phyloP scores from a whole-genome alignment of 1,140 invertebrate species.

The Caligus rogercresseyi region DNA sequence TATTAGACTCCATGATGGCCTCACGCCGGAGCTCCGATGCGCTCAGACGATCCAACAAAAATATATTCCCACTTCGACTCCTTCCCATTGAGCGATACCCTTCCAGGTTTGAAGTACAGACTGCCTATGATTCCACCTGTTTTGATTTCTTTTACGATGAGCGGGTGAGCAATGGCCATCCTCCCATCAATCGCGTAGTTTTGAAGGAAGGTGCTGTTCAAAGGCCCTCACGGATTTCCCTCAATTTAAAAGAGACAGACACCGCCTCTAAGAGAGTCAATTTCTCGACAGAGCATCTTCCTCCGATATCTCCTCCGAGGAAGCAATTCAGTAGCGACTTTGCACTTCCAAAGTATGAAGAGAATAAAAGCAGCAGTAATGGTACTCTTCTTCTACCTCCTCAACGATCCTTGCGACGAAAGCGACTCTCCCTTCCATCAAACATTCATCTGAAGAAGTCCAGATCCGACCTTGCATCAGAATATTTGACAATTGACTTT shows the following conservation, averaged over 20 bases:
- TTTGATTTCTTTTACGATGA: not conserved
- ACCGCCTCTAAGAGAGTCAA: not conserved
- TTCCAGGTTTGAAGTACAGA: not conserved
- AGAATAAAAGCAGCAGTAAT: not conserved
- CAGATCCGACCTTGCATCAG: not conserved
- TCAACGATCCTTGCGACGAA: not conserved
- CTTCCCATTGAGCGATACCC: not conserved
- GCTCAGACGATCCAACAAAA: not conserved
- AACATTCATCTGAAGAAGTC: not conserved
- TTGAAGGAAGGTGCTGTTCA: not conserved
- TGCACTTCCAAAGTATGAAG: not conserved
- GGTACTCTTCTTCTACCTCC: not conserved
- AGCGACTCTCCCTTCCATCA: not conserved
- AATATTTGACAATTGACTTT: not conserved
- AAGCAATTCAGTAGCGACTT: not conserved
- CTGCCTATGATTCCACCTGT: not conserved
- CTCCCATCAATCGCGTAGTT: not conserved
- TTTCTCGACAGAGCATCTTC: not conserved
- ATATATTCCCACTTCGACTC: not conserved
- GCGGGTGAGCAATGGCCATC: not conserved
- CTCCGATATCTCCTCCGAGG: not conserved
- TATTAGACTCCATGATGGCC: not conserved
- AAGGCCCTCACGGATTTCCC: not conserved
- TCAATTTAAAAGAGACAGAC: not conserved
- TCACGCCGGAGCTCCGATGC: not conserved